Evolutionary conservation across 2,113 vertebrate genomes (phyloP).

Genomic region (Varanus komodoensis): DNA sequence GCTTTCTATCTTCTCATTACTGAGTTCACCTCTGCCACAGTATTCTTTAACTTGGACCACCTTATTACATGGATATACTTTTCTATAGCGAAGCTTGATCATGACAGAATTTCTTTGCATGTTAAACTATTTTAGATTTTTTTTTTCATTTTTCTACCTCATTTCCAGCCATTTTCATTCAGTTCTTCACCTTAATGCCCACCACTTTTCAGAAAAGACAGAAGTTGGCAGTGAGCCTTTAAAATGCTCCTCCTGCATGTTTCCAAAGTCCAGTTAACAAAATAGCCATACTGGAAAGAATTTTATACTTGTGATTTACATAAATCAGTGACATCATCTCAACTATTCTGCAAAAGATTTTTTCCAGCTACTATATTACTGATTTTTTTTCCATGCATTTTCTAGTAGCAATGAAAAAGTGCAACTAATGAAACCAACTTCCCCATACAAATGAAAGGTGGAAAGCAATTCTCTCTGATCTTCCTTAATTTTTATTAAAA

Average conservation of each 20-base stretch:
- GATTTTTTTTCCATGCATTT: no score
- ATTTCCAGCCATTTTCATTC: neutral
- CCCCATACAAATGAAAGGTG: conserved; percentile 1
- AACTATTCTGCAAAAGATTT: neutral
- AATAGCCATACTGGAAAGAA: neutral
- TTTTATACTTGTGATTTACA: neutral
- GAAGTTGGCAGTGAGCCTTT: neutral
- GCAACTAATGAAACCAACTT: neutral
- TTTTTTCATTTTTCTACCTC: neutral
- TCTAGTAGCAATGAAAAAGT: neutral
- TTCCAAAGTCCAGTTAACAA: conserved; percentile 11
- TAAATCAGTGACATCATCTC: neutral
- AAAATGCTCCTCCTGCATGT: neutral
- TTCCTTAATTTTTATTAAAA: conserved; percentile 27
- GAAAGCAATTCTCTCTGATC: neutral
- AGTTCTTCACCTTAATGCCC: neutral
- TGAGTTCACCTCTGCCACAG: neutral
- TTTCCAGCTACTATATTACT: neutral
- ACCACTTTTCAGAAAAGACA: neutral
- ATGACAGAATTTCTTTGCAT: neutral
- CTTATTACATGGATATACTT: neutral
- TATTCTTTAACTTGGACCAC: neutral
- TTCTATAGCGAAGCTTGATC: neutral
- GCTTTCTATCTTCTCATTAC: neutral
- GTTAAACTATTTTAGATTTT: conserved; percentile 14